These are phyloP conservation scores for Steinernema carpocapsae DNA, from an alignment of 2,888 invertebrate genomes.

Conservation along the genomic window DNA sequence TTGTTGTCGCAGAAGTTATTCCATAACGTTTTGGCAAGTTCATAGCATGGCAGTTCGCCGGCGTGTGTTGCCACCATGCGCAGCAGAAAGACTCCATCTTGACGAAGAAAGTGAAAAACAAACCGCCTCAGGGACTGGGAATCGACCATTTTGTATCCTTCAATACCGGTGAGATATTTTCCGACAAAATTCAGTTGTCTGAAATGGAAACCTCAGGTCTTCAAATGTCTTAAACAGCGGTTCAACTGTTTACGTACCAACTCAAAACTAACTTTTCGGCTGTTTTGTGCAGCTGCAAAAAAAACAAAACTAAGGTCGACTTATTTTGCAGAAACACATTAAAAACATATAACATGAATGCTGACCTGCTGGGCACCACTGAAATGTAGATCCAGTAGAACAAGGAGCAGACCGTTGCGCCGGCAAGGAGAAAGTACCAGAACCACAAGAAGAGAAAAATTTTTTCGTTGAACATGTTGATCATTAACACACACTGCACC, in stretches of 20 bases:
- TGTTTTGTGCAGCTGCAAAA: no score
- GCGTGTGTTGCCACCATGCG: constrained; percentile 69
- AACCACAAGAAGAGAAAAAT: constrained; percentile 69
- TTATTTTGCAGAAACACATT: no score
- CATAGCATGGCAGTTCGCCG: constrained; percentile 69
- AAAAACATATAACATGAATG: constrained; percentile 35
- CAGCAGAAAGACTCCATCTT: constrained; percentile 69
- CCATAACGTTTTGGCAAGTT: constrained; percentile 68
- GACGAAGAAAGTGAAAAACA: constrained; percentile 68
- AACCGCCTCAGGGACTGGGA: constrained; percentile 67
- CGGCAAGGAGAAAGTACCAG: constrained; percentile 68
- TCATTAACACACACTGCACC: constrained; percentile 69
- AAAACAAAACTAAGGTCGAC: no score
- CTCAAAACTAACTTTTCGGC: no score
- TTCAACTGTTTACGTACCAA: no score
- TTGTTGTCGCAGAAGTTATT: constrained; percentile 68
- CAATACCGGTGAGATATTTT: constrained; percentile 69
- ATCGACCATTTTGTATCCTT: constrained; percentile 70
- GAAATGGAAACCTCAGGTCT: constrained; percentile 38
- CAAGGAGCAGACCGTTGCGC: constrained; percentile 67
- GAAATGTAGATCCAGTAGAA: constrained; percentile 69
- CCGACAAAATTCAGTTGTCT: constrained; percentile 69
- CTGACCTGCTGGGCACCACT: constrained; percentile 65
- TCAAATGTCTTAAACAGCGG: no score
- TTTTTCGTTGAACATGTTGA: constrained; percentile 68